Evolutionary conservation across 2,888 invertebrate species (phyloP), one percentile per base, ranked within the genome.

Genomic region (Nysson spinosus): DNA sequence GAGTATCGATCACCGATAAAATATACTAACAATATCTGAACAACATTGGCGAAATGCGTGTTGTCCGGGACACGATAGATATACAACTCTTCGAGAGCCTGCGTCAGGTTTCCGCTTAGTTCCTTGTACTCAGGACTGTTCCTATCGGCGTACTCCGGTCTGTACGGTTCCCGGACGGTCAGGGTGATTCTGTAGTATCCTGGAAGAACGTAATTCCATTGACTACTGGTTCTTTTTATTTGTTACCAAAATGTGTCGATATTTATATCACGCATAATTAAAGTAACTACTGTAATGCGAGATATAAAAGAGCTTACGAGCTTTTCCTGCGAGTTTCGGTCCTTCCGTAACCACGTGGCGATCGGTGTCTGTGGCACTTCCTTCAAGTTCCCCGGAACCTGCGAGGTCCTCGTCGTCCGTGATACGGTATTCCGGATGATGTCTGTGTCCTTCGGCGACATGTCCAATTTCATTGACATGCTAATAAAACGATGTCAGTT

Each of bases 21-120:
- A 12, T 17, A 3, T 11, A 90, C 93, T 91, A 87, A 94, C 94
- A 92, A 90, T 81, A 93, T 91, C 69, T 91, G 91, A 14, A 94
- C 90, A 12, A 94, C 90, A 56, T 89, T 91, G 0, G 92, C 90
- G 3, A 75, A 75, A 32, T 83, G 79, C 32, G 78, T 73, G 47
- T 79, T 74, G 11, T 60, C 55, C 1, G 79, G 79, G 32, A 82
- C 60, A 4, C 49, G 62, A 5, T 49, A 72, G 5, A 88, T 87
- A 75, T 90, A 92, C 3, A 93, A 85, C 1, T 86, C 83, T 64
- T 92, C 90, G 6, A 94, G 89, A 0, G 90, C 90, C 14, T 88
- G 87, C 0, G 91, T 90, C 24, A 94, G 83, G 14, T 90, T 89
- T 6, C 87, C 86, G 6, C 92, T 90, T 68, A 93, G 87, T 54